These are phyloP conservation scores for Orbicella faveolata DNA, from an alignment of 64 coral and sea anemone genomes.

Conservation along the genomic window DNA sequence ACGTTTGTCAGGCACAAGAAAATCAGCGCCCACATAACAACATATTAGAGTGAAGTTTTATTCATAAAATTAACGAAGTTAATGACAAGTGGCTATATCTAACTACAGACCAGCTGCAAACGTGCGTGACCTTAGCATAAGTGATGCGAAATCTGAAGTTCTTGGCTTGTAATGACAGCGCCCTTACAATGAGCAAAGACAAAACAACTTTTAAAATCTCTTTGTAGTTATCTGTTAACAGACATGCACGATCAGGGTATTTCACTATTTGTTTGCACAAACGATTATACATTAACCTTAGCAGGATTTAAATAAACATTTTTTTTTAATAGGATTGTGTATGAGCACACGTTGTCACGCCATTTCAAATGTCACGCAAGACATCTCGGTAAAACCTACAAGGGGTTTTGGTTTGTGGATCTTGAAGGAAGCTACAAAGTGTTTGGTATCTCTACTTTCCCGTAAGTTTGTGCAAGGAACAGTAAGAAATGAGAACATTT, in stretches of 20 bases:
- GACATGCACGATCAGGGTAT: not conserved
- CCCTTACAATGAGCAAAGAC: not conserved
- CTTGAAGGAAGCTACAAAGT: too few species aligned
- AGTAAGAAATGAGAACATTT: too few species aligned
- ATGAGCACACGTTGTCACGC: not conserved
- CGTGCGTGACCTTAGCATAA: not conserved
- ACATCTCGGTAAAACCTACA: not conserved
- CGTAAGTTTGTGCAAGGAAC: too few species aligned
- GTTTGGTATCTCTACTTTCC: too few species aligned
- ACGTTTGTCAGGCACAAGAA: not conserved
- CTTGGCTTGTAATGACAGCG: not conserved
- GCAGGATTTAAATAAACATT: too few species aligned
- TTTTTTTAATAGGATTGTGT: not conserved
- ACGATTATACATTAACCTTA: too few species aligned
- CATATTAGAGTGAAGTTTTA: not conserved
- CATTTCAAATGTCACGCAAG: not conserved
- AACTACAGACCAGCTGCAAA: slow-evolving; percentile 18
- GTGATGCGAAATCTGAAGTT: not conserved
- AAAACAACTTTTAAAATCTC: not conserved
- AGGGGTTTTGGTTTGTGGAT: too few species aligned
- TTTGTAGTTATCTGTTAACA: too few species aligned
- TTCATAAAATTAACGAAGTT: not conserved
- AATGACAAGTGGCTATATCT: not conserved
- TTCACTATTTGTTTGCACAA: not conserved
- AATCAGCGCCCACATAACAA: not conserved